Evolutionary conservation across 1,140 invertebrate genomes (phyloP).

Genomic region (Oscheius sp.): DNA sequence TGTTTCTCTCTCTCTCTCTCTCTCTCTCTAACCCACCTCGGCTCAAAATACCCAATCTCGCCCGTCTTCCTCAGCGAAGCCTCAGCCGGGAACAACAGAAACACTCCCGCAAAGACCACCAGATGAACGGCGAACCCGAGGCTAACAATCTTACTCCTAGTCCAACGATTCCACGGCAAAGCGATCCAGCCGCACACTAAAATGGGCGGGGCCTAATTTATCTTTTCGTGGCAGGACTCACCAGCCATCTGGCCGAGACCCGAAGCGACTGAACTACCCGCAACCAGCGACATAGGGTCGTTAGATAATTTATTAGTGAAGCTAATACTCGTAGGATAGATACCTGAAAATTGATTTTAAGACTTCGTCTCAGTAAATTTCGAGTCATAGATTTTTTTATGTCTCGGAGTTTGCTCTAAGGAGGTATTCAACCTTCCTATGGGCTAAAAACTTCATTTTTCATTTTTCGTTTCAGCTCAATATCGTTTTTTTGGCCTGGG

Average conservation of each 20-base stretch:
- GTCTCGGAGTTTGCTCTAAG: too few species aligned
- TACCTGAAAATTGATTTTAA: slow-evolving; percentile 38
- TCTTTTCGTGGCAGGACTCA: slow-evolving; percentile 19
- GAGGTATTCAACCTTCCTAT: too few species aligned
- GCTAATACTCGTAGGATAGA: slow-evolving; percentile 52
- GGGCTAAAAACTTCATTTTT: too few species aligned
- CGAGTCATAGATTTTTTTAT: too few species aligned
- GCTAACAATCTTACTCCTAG: slow-evolving; percentile 69
- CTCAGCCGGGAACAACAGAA: slow-evolving; percentile 79
- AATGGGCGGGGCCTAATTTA: slow-evolving; percentile 61
- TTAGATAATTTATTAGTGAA: slow-evolving; percentile 36
- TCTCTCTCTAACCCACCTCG: slow-evolving; percentile 58
- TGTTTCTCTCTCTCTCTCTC: too few species aligned
- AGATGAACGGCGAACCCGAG: slow-evolving; percentile 79
- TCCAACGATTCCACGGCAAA: slow-evolving; percentile 77
- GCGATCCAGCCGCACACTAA: slow-evolving; percentile 81
- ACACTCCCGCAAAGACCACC: slow-evolving; percentile 76
- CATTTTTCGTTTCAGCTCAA: too few species aligned
- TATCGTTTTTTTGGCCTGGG: too few species aligned
- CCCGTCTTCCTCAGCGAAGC: slow-evolving; percentile 72
- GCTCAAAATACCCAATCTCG: slow-evolving; percentile 67
- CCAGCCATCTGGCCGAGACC: slow-evolving; percentile 47
- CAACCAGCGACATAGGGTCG: slow-evolving; percentile 49
- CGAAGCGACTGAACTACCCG: slow-evolving; percentile 46
- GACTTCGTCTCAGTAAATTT: too few species aligned